These are phyloP conservation scores for Carabus problematicus DNA, from an alignment of 2,888 invertebrate species.

Conservation along the genomic window DNA sequence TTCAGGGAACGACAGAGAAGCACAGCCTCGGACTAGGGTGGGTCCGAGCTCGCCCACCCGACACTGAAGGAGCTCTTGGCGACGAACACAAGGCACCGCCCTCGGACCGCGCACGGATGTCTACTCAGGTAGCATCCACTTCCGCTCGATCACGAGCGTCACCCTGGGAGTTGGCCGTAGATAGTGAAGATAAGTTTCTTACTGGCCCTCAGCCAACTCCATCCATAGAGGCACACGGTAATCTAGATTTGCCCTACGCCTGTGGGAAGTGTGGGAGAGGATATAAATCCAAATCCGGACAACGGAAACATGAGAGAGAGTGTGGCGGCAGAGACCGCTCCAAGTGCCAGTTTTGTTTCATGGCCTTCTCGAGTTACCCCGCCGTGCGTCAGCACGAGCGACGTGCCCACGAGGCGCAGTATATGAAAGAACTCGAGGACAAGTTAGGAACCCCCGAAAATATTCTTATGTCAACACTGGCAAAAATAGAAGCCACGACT, in stretches of 20 bases:
- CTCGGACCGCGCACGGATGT: not conserved
- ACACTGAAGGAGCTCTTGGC: not conserved
- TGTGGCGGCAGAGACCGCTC: conserved; percentile 6
- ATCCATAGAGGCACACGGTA: too few species aligned
- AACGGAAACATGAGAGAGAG: not conserved
- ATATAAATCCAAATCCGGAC: not conserved
- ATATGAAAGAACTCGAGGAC: conserved; percentile 5
- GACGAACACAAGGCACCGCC: not conserved
- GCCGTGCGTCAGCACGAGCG: conserved; percentile 21
- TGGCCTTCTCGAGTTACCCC: not conserved
- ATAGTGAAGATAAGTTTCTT: not conserved
- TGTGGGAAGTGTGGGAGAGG: not conserved
- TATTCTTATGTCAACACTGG: too few species aligned
- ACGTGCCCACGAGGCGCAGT: conserved; percentile 3
- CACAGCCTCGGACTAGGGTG: conserved; percentile 5
- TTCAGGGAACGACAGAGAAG: too few species aligned
- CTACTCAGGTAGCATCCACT: not conserved
- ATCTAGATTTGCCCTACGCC: not conserved
- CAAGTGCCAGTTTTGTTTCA: not conserved
- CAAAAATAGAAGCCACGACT: too few species aligned
- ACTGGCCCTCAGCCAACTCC: not conserved
- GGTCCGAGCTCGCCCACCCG: not conserved
- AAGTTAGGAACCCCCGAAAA: too few species aligned
- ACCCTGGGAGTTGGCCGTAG: not conserved
- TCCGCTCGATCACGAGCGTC: not conserved